phyloP scores from a whole-genome alignment of 2,797 vertebrate species.

The Prunella strophiata region DNA sequence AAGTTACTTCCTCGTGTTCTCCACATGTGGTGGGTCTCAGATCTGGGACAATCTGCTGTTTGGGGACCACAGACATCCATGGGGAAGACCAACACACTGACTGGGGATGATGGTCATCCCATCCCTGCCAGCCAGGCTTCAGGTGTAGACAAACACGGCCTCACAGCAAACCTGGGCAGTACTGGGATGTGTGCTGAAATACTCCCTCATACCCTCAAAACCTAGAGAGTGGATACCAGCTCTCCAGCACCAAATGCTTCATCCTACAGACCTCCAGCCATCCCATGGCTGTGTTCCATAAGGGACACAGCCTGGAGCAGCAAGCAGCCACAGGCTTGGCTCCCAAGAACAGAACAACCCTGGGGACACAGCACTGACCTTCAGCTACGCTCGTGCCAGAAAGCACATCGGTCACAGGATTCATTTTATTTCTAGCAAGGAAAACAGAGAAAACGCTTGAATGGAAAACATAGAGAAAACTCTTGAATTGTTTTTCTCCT shows the following conservation, averaged over 20 bases:
- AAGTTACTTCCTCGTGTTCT: not conserved
- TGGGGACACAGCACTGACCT: not conserved
- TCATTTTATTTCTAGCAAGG: not conserved
- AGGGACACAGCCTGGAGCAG: not conserved
- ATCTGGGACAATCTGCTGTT: not conserved
- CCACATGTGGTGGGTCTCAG: not conserved
- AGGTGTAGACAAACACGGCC: not conserved
- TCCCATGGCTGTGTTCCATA: rapidly evolving
- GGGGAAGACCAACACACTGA: not conserved
- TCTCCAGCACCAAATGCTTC: not conserved
- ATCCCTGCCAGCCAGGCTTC: not conserved
- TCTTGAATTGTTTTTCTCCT: not conserved
- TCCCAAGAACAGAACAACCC: not conserved
- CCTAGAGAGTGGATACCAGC: not conserved
- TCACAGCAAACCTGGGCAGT: not conserved
- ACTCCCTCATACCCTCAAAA: not conserved
- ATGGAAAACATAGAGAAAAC: not conserved
- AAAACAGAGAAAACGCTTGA: not conserved
- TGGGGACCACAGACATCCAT: rapidly evolving
- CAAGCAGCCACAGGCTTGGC: not conserved
- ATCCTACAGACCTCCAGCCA: not conserved
- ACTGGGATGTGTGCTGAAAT: not conserved
- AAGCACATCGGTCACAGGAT: not conserved
- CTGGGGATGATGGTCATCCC: not conserved
- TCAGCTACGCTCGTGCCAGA: rapidly evolving